Evolutionary conservation across 2,888 invertebrate species (phyloP).

Genomic region (Ctena decussata): DNA sequence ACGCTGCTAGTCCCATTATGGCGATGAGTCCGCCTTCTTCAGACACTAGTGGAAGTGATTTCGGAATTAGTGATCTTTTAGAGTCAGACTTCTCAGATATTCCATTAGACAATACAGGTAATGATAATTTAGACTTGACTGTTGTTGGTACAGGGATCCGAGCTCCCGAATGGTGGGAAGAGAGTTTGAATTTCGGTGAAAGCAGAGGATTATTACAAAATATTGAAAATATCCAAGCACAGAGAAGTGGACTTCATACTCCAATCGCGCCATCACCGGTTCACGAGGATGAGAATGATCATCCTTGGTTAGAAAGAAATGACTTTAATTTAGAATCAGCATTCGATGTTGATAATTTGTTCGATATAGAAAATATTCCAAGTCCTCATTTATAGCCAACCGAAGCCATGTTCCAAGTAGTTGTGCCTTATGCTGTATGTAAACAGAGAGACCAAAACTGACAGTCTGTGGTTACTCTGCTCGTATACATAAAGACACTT

Average conservation of each 20-base stretch:
- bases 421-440: too few relatives aligned
- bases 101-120: conserved; percentile 82
- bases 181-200: conserved; percentile 71
- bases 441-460: too few relatives aligned
- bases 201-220: conserved; percentile 62
- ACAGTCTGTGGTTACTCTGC: too few relatives aligned
- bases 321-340: conserved; percentile 80
- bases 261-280: conserved; percentile 79
- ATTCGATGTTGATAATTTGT: conserved; percentile 85
- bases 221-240: conserved; percentile 58
- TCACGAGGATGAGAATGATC: conserved; percentile 72
- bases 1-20: conserved; percentile 76
- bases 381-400: conserved; percentile 71
- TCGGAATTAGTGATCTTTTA: conserved; percentile 84
- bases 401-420: too few relatives aligned
- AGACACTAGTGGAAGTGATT: conserved; percentile 81
- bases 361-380: conserved; percentile 83
- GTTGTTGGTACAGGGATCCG: conserved; percentile 85
- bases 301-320: conserved; percentile 81
- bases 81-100: conserved; percentile 74
- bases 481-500: too few relatives aligned
- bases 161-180: conserved; percentile 86
- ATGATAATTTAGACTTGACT: conserved; percentile 77
- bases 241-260: conserved; percentile 78
- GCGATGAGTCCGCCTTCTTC: conserved; percentile 84